Conservation (phyloP, 2,797 vertebrate genomes). For the Amniataba percoides region DNA sequence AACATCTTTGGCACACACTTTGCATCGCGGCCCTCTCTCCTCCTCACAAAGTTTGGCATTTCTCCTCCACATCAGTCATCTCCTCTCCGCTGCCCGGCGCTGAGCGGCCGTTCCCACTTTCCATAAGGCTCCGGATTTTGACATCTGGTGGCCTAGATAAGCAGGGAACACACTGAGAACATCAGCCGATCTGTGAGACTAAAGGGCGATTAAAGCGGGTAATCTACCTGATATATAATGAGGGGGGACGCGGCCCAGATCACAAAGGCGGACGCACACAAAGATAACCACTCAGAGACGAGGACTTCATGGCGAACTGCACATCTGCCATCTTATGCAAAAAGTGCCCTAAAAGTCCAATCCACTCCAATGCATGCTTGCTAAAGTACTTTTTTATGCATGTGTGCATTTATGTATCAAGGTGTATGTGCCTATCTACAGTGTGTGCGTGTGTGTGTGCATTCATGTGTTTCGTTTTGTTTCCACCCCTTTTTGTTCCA, state of each 20-base stretch:
- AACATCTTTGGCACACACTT: slow-evolving; percentile 42
- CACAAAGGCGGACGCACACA: slow-evolving; percentile 33
- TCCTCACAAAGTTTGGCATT: slow-evolving; percentile 31
- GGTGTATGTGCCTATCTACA: not conserved
- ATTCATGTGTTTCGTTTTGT: slow-evolving; percentile 15
- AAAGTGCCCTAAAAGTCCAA: slow-evolving; percentile 8
- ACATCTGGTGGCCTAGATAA: slow-evolving; percentile 83
- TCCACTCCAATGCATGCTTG: not conserved
- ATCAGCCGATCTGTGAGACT: slow-evolving; percentile 70
- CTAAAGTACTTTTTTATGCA: not conserved
- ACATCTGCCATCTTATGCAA: slow-evolving; percentile 42
- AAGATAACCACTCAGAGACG: slow-evolving; percentile 37
- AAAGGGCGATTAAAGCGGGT: slow-evolving; percentile 70
- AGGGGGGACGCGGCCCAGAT: slow-evolving; percentile 50
- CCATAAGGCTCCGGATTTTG: slow-evolving; percentile 57
- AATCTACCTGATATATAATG: slow-evolving; percentile 77
- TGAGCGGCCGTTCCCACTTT: slow-evolving; percentile 42
- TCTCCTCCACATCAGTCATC: slow-evolving; percentile 54
- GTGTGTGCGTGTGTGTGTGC: not conserved
- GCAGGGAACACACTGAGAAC: slow-evolving; percentile 70
- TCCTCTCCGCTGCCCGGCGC: slow-evolving; percentile 11
- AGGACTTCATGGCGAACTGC: slow-evolving; percentile 29
- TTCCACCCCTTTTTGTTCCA: slow-evolving; percentile 58
- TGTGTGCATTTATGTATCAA: not conserved
- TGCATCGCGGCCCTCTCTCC: slow-evolving; percentile 21